Evolutionary conservation across 2,888 invertebrate species (phyloP).

Genomic region (Dynastes maya): DNA sequence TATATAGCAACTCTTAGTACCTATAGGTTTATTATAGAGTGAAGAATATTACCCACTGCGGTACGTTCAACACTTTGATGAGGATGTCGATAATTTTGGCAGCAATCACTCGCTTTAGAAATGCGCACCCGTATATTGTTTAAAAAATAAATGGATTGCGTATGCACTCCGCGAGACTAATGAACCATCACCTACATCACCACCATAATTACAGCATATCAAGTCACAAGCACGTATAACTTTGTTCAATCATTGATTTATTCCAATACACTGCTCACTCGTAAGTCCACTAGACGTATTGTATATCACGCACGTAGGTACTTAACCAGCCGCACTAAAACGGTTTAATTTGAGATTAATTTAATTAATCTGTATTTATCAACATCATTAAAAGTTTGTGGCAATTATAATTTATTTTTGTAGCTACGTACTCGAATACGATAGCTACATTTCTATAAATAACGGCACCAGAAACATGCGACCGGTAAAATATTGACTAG

Average conservation of each 20-base stretch:
- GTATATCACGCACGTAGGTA: not conserved
- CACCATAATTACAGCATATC: not conserved
- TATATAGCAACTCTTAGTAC: too few species aligned
- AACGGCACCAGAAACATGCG: not conserved
- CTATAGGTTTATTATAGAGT: too few species aligned
- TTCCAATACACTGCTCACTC: not conserved
- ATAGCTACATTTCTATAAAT: conserved; percentile 12
- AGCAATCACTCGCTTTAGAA: not conserved
- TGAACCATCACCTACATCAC: not conserved
- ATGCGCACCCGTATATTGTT: not conserved
- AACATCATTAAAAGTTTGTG: conserved; percentile 8
- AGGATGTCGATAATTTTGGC: not conserved
- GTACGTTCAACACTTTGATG: not conserved
- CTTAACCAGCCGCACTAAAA: not conserved
- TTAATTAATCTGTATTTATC: conserved; percentile 24
- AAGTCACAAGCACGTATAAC: not conserved
- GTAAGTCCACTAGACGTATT: conserved; percentile 4
- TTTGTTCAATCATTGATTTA: not conserved
- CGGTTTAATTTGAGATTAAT: conserved; percentile 21
- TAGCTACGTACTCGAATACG: not conserved
- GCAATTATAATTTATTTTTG: conserved; percentile 14
- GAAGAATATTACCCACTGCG: not conserved
- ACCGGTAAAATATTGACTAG: conserved; percentile 20
- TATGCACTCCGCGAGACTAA: not conserved
- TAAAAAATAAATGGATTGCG: not conserved